Evolutionary conservation across 2,797 vertebrate species (phyloP).

Genomic region (Melanotaenia parkinsoni): DNA sequence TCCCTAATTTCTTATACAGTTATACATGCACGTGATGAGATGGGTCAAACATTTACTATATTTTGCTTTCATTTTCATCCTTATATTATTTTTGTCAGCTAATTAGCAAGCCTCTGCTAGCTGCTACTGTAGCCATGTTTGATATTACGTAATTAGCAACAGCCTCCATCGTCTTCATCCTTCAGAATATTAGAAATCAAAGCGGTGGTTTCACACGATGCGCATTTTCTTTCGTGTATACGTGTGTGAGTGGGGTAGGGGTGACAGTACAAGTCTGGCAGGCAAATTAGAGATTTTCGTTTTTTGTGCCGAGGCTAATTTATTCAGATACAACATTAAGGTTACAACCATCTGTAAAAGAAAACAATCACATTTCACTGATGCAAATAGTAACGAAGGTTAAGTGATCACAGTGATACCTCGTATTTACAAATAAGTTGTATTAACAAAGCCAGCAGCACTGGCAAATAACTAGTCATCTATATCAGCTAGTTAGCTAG

Average conservation of each 20-base stretch:
- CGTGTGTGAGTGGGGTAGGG: background rate
- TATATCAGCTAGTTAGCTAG: slow-evolving; percentile 24
- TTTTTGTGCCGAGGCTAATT: background rate
- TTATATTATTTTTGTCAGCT: background rate
- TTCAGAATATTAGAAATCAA: background rate
- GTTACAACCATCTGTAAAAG: background rate
- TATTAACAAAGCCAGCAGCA: background rate
- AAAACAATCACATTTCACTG: background rate
- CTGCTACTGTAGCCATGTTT: background rate
- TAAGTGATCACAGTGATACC: background rate
- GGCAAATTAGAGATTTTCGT: background rate
- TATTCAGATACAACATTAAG: background rate
- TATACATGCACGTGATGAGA: background rate
- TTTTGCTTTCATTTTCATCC: background rate
- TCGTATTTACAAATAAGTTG: background rate
- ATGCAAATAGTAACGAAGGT: background rate
- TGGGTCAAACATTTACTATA: background rate
- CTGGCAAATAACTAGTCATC: slow-evolving; percentile 12
- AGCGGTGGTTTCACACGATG: background rate
- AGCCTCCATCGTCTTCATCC: background rate
- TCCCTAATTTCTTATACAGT: background rate
- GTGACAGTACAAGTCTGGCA: background rate
- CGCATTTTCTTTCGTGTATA: background rate
- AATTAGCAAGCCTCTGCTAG: background rate
- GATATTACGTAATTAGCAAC: background rate